A percentile compares a stretch with the other conserved stretches of the same genome.
phyloP scores from a whole-genome alignment of 2,888 invertebrate species.

The Urechis unicinctus region DNA sequence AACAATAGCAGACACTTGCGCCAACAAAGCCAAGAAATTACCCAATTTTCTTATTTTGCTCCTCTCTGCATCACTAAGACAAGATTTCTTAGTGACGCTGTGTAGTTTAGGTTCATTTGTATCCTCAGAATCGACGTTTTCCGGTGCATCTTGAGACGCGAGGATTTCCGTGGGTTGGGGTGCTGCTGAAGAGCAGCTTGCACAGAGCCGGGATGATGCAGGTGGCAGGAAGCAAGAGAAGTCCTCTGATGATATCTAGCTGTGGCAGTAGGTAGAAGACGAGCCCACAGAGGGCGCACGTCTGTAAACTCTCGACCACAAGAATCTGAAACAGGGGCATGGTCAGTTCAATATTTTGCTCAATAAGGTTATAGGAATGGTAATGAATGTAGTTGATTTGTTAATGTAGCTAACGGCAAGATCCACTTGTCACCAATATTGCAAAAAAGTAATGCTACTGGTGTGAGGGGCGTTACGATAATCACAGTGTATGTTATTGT shows the following conservation, averaged over 20 bases:
- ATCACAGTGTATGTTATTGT: too few species aligned
- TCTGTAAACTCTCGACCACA: conserved; percentile 38
- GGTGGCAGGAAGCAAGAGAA: conserved; percentile 36
- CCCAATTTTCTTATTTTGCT: not conserved
- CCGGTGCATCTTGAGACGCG: not conserved
- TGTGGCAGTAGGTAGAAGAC: conserved; percentile 40
- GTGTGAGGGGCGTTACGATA: too few species aligned
- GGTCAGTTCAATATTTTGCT: too few species aligned
- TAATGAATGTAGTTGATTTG: too few species aligned
- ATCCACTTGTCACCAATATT: not conserved
- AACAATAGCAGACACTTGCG: not conserved
- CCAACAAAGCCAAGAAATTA: not conserved
- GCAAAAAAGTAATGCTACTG: too few species aligned
- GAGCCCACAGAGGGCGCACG: conserved; percentile 76
- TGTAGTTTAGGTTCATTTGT: not conserved
- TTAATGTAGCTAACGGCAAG: not conserved
- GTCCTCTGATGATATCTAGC: conserved; percentile 39
- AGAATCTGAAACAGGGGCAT: conserved; percentile 25
- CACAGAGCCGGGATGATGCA: conserved; percentile 32
- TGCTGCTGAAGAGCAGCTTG: conserved; percentile 13
- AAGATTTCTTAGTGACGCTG: not conserved
- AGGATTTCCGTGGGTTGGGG: conserved; percentile 2
- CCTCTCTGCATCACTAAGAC: not conserved
- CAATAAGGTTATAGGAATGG: too few species aligned
- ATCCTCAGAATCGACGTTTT: not conserved